These are phyloP conservation scores for Contarinia nasturtii DNA, from an alignment of 1,140 invertebrate genomes.

Conservation along the genomic window DNA sequence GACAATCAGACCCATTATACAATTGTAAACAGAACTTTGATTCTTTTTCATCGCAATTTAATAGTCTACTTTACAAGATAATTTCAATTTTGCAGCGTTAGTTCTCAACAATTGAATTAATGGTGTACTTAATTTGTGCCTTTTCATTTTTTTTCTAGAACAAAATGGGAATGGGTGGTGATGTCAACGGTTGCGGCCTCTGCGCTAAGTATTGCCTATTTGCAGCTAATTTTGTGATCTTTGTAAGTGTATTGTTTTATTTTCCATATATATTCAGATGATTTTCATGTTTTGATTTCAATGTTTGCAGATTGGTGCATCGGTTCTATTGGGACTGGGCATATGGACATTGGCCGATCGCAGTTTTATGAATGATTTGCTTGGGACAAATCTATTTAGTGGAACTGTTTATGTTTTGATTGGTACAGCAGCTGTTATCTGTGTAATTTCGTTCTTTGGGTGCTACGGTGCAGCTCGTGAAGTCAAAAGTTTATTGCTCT, in stretches of 20 bases:
- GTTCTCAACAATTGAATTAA: too few relatives aligned
- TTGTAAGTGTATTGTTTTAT: constrained; percentile 45
- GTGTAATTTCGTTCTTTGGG: constrained; percentile 64
- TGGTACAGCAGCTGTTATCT: constrained; percentile 52
- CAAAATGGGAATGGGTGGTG: constrained; percentile 46
- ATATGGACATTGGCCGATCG: constrained; percentile 67
- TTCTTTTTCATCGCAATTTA: too few relatives aligned
- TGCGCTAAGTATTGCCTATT: constrained; percentile 73
- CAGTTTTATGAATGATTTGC: constrained; percentile 58
- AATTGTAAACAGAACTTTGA: too few relatives aligned
- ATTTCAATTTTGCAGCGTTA: too few relatives aligned
- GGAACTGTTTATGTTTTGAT: constrained; percentile 66
- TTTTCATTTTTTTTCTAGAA: constrained; percentile 13
- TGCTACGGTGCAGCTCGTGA: constrained; percentile 72
- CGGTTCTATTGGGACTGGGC: constrained; percentile 51
- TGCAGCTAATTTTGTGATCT: constrained; percentile 65
- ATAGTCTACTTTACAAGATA: too few relatives aligned
- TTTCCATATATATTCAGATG: background rate
- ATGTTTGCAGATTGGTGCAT: constrained; percentile 49
- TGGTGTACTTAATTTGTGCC: too few relatives aligned
- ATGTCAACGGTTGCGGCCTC: constrained; percentile 59
- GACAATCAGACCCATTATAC: too few relatives aligned
- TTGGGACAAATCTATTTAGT: constrained; percentile 65
- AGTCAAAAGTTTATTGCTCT: constrained; percentile 73
- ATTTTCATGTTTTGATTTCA: background rate